Evolutionary conservation across 2,797 vertebrate genomes (phyloP), one percentile per base, ranked within the genome.

Genomic region (Cyprinella venusta): DNA sequence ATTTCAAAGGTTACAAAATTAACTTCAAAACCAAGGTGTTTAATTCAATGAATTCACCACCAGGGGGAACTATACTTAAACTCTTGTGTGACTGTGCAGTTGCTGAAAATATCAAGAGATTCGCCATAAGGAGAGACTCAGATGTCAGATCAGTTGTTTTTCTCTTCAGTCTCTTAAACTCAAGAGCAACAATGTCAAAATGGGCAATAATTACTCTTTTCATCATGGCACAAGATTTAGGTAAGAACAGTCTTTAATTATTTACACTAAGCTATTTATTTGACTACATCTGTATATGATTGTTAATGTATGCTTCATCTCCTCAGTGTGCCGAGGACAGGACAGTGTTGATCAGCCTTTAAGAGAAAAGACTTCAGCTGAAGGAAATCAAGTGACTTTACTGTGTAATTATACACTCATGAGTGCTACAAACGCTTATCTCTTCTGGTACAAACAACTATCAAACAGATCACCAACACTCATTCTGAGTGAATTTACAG

Each of bases 391-490:
- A 63, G 56, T 77, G 0, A 45, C 15, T 64, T 12, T 77, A 19
- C 0, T 7, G 59, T 77, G 76, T 2, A 77, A 77, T 63, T 77
- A 63, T 26, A 45, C 36, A 0, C 10, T 36, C 54, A 42, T 9
- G 5, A 40, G 64, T 3, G 0, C 38, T 30, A 0, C 40, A 19
- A 77, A 64, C 45, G 38, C 76, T 13, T 64, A 77, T 77, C 38
- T 77, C 7, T 77, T 7, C 9, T 90, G 90, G 89, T 90, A 87
- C 52, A 80, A 10, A 50, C 26, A 76, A 61, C 50, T 21, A 48
- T 36, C 16, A 65, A 38, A 33, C 75, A 79, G 45, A 61, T 16
- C 84, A 26, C 65, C 24, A 24, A 19, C 24, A 59, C 82, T 84
- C 50, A 76, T 65, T 13, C 38, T 74, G 71, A 80, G 21, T 69